A percentile compares a stretch with the other conserved stretches of the same genome.
Evolutionary conservation across 2,888 invertebrate species (phyloP).

Genomic region (Torymus auratus): DNA sequence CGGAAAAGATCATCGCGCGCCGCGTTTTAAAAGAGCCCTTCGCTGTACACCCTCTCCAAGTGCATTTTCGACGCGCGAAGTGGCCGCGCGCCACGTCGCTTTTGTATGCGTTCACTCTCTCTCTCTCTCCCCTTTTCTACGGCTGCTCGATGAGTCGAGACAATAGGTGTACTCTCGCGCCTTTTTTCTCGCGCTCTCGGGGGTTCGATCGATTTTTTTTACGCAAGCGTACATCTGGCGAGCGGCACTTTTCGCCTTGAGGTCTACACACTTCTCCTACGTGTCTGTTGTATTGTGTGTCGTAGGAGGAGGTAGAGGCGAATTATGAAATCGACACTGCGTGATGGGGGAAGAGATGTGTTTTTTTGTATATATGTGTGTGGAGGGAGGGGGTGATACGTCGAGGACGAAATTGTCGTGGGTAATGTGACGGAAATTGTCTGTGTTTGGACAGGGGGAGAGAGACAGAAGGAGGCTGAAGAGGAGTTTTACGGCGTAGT

Average conservation of each 20-base stretch:
- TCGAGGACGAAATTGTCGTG: constrained; percentile 10
- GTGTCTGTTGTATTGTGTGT: too few relatives aligned
- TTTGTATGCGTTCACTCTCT: neutral
- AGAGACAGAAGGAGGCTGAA: too few relatives aligned
- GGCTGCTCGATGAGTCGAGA: constrained; percentile 64
- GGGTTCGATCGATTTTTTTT: too few relatives aligned
- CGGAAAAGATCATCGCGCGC: constrained; percentile 32
- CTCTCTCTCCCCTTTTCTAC: neutral
- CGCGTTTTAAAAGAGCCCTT: constrained; percentile 11
- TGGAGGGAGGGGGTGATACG: neutral
- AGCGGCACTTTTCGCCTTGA: too few relatives aligned
- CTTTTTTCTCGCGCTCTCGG: constrained; percentile 11
- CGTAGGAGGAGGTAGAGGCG: too few relatives aligned
- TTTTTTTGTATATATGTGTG: too few relatives aligned
- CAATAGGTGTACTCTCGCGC: constrained; percentile 61
- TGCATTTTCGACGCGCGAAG: constrained; percentile 40
- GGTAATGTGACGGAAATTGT: neutral
- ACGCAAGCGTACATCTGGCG: too few relatives aligned
- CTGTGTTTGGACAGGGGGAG: neutral
- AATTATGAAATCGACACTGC: too few relatives aligned
- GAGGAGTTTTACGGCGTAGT: too few relatives aligned
- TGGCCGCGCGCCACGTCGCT: constrained; percentile 12
- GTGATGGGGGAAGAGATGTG: too few relatives aligned
- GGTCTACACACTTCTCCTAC: too few relatives aligned
- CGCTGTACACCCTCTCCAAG: neutral